Evolutionary conservation across 2,113 vertebrate genomes (phyloP).

Genomic region (Numenius arquata): DNA sequence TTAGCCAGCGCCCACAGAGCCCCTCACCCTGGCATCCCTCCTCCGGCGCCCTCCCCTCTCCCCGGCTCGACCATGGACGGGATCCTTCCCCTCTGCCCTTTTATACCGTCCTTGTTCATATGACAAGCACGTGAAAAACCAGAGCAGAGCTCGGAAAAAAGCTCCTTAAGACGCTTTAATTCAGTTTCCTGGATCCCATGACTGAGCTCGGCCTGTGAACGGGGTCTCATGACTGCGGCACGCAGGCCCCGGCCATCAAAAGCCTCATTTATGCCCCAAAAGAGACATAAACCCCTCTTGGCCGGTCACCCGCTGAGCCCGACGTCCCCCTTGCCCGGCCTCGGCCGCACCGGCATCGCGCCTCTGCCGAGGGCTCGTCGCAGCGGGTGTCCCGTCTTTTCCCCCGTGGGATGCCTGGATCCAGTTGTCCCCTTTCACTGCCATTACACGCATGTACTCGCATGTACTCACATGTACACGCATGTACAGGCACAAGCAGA

Average conservation of each 20-base stretch:
- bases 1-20: neutral
- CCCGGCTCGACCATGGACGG: neutral
- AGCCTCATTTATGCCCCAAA: constrained; percentile 53
- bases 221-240: constrained; percentile 52
- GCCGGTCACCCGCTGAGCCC: rapidly evolving
- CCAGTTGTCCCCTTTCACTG: neutral
- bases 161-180: constrained; percentile 63
- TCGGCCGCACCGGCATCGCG: rapidly evolving
- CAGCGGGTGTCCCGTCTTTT: rapidly evolving
- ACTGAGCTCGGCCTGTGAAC: constrained; percentile 40
- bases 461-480: rapidly evolving
- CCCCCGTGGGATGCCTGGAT: rapidly evolving
- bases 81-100: constrained; percentile 17
- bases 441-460: rapidly evolving
- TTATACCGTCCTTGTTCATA: constrained; percentile 53
- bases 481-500: rapidly evolving
- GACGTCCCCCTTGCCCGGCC: rapidly evolving
- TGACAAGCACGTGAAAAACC: constrained; percentile 65
- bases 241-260: neutral
- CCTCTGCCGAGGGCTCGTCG: neutral
- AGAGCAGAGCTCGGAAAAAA: constrained; percentile 31
- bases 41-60: neutral
- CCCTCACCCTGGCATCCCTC: neutral
- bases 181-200: constrained; percentile 61
- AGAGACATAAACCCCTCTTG: constrained; percentile 10